Base-by-base conservation (phyloP, 2,797 vertebrate species). In the Periophthalmus magnuspinnatus region DNA sequence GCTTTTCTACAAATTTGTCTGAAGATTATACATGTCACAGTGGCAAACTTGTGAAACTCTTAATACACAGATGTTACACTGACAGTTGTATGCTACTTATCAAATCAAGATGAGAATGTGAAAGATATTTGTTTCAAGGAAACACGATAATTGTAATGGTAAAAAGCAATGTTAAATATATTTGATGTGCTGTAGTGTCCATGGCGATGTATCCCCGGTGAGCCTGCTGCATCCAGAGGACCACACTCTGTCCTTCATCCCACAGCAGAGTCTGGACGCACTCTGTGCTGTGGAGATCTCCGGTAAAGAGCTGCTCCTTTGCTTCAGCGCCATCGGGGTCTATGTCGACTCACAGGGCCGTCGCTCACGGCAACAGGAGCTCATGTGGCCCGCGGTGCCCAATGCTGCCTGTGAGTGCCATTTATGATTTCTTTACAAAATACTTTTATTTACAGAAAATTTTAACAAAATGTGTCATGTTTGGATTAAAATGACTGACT, bases 281-380 rank as follows among this genome's bases (percentile, higher is more conserved):
- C 94, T 98, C 73, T 98, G 97, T 0, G 95, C 96, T 0, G 97
- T 99, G 75, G 97, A 98, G 90, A 97, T 99, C 82, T 99, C 97
- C 85, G 94, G 86, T 91, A 99, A 99, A 87, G 98, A 99, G 88
- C 95, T 97, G 82, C 94, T 99, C 91, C 94, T 99, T 92, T 99
- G 97, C 94, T 99, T 99, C 95, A 96, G 93, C 90, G 90, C 94
- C 93, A 96, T 98, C 17, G 98, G 97, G 11, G 85, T 99, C 74
- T 99, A 99, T 24, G 96, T 98, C 64, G 98, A 99, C 93, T 97
- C 95, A 55, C 97, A 99, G 89, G 98, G 98, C 63, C 95, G 97
- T 71, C 93, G 98, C 79, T 99, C 97, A 0, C 94, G 98, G n/a
- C 98, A 99, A 63, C 98, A 99, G 88, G 97, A 99, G 85, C 75